Percentiles rank a stretch among this genome's conserved stretches.
These are phyloP conservation scores for Oeneis ivallda DNA, from an alignment of 2,888 invertebrate genomes.

Conservation along the genomic window DNA sequence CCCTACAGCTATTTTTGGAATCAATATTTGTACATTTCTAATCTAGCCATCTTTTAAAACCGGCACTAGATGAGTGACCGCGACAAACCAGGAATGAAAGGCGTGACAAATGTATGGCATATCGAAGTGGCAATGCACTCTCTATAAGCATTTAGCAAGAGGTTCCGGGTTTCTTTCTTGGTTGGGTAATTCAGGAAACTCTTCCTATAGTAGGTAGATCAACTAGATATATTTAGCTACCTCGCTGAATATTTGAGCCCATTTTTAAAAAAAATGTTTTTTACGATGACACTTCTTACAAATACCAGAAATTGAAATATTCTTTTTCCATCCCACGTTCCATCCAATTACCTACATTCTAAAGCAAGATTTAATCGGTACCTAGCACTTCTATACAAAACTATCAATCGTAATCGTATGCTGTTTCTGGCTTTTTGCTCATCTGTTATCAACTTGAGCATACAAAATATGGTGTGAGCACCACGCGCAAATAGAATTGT, in stretches of 20 bases:
- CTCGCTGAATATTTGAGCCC: too few relatives aligned
- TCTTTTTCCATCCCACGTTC: too few relatives aligned
- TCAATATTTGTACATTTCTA: slow-evolving; percentile 25
- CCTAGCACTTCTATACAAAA: not conserved
- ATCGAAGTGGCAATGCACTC: slow-evolving; percentile 8
- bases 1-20: slow-evolving; percentile 30
- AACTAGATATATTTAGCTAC: not conserved
- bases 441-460: not conserved
- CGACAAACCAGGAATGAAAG: slow-evolving; percentile 13
- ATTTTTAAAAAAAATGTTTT: too few relatives aligned
- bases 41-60: slow-evolving; percentile 22
- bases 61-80: slow-evolving; percentile 14
- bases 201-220: not conserved
- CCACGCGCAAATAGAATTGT: not conserved
- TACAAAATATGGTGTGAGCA: not conserved
- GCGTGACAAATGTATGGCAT: not conserved
- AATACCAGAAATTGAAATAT: too few relatives aligned
- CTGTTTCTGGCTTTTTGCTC: not conserved
- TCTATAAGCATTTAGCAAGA: not conserved
- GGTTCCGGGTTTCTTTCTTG: not conserved
- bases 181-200: not conserved
- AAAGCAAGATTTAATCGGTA: not conserved
- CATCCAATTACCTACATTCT: too few relatives aligned
- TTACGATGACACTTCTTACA: too few relatives aligned
- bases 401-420: not conserved